phyloP scores from a whole-genome alignment of 2,888 invertebrate species.

The Idaea straminata region DNA sequence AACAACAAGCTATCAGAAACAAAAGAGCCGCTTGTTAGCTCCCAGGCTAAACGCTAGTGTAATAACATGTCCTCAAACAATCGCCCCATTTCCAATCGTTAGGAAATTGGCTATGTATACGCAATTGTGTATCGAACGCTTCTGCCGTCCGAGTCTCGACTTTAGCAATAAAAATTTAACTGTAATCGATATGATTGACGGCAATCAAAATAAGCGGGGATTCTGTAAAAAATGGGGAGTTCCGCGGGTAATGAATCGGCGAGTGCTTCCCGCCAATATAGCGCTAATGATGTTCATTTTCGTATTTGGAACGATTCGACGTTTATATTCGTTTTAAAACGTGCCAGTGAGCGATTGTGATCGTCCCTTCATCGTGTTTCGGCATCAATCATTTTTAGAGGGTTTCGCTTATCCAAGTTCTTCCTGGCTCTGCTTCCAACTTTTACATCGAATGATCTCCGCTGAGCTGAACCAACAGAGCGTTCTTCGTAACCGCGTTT shows the following conservation, averaged over 20 bases:
- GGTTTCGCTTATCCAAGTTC: slow-evolving; percentile 79
- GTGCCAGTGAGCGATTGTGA: slow-evolving; percentile 56
- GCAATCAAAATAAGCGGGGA: slow-evolving; percentile 50
- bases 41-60: slow-evolving; percentile 67
- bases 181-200: slow-evolving; percentile 52
- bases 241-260: slow-evolving; percentile 61
- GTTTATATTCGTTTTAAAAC: slow-evolving; percentile 79
- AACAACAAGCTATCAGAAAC: slow-evolving; percentile 72
- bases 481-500: slow-evolving; percentile 71
- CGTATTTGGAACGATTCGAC: slow-evolving; percentile 69
- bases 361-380: slow-evolving; percentile 50
- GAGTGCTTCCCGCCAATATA: slow-evolving; percentile 54
- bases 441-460: slow-evolving; percentile 77
- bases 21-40: slow-evolving; percentile 66
- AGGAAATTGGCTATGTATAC: slow-evolving; percentile 67
- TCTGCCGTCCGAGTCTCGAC: slow-evolving; percentile 50
- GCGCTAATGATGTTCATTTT: slow-evolving; percentile 77
- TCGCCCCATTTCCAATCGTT: slow-evolving; percentile 68
- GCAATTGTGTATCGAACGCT: slow-evolving; percentile 47
- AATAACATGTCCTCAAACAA: slow-evolving; percentile 77
- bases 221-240: slow-evolving; percentile 37
- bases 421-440: slow-evolving; percentile 71
- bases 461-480: slow-evolving; percentile 77
- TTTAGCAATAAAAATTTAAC: slow-evolving; percentile 34
- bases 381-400: slow-evolving; percentile 81